Conservation (phyloP, 1,140 invertebrate species). For the Idris sp. region DNA sequence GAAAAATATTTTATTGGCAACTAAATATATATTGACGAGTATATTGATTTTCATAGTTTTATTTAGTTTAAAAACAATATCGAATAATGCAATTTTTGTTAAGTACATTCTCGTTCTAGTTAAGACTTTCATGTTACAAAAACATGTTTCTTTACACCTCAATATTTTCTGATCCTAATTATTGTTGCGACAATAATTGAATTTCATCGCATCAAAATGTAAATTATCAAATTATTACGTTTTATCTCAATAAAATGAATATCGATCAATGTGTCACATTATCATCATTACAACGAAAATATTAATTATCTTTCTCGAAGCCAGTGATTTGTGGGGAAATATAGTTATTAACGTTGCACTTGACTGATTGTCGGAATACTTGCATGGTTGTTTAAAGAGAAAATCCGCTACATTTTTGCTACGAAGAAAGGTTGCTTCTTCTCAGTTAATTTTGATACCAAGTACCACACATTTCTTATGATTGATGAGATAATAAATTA, state of each 20-base stretch:
- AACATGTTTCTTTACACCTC: constrained; percentile 44
- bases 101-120: no score
- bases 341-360: constrained; percentile 57
- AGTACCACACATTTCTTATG: constrained; percentile 17
- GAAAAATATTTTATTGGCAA: no score
- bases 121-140: constrained; percentile 24
- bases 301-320: constrained; percentile 38
- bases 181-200: constrained; percentile 39
- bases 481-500: constrained; percentile 31
- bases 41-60: no score
- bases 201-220: constrained; percentile 35
- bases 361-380: constrained; percentile 50
- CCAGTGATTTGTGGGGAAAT: constrained; percentile 36
- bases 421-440: constrained; percentile 15
- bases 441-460: constrained; percentile 29
- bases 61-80: no score
- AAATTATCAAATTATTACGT: constrained; percentile 44
- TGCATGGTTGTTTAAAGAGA: constrained; percentile 51
- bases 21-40: no score
- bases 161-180: constrained; percentile 38
- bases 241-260: constrained; percentile 43
- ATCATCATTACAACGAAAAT: constrained; percentile 49
- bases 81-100: no score
- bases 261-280: constrained; percentile 47
- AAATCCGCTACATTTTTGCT: constrained; percentile 44